A percentile compares a stretch with the other conserved stretches of the same genome.
Conservation (phyloP, 2,113 vertebrate species). For the Herpetotheres cachinnans region DNA sequence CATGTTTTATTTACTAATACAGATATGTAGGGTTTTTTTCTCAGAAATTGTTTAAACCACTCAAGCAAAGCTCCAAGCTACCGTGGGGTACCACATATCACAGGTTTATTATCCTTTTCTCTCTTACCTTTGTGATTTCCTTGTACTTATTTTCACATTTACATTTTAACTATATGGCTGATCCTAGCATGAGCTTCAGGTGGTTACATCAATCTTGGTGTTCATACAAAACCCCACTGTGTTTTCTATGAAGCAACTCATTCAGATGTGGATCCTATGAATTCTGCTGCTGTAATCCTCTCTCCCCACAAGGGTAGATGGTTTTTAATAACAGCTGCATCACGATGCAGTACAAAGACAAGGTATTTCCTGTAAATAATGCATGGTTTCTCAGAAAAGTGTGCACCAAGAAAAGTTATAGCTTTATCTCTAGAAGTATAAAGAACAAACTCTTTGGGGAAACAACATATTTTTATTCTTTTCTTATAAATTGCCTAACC, state of each 20-base stretch:
- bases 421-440: neutral
- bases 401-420: neutral
- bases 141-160: neutral
- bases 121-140: neutral
- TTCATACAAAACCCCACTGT: neutral
- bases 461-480: neutral
- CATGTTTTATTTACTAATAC: neutral
- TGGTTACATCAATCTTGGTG: neutral
- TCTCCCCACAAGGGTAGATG: rapidly evolving
- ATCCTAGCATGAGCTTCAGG: neutral
- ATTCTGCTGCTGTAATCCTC: neutral
- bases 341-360: neutral
- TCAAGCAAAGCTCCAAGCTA: neutral
- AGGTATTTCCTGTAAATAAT: slow-evolving; percentile 10
- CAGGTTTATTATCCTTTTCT: neutral
- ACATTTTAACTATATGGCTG: neutral
- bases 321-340: neutral
- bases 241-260: neutral
- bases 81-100: neutral
- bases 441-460: neutral
- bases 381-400: neutral
- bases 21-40: neutral
- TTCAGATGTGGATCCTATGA: neutral
- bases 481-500: neutral
- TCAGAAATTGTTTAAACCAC: neutral